Evolutionary conservation across 2,888 invertebrate species (phyloP), one percentile per base, ranked within the genome.

Genomic region (Chaitophorus viminalis): DNA sequence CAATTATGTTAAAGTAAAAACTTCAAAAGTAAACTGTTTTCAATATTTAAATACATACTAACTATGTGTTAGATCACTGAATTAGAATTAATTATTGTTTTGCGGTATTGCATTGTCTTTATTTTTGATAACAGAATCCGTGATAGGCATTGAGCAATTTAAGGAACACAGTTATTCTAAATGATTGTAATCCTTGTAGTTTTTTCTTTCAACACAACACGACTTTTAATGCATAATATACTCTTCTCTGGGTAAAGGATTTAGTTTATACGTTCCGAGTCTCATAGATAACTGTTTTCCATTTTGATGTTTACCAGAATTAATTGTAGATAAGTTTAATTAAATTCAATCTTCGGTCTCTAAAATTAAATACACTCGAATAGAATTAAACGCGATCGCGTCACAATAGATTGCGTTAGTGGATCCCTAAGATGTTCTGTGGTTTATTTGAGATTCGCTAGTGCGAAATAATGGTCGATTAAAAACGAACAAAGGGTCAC

Each of bases 381-480:
- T 70, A 77, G 52, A 70, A 85, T 70, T 85, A 77, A 85, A 85
- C 29, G 29, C 46, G 46, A 85, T 77, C 77, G 52, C 70, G 77
- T 70, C 77, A 85, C 68, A 77, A 77, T 77, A 36, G 85, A 78
- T 68, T 70, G 52, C 70, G 77, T 52, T 33, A 25, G 77, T 70
- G 52, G 78, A 5, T 78, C 14, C 33, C 70, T 78, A 78, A 78
- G 76, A 85, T 77, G 84, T 76, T 85, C n/a, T 68, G 77, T 29
- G 77, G 77, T 85, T 85, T 85, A 85, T 85, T 84, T 84, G 83
- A 31, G 39, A 84, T 31, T 85, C 52, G 52, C 33, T 29, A 78
- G 70, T 70, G 77, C 70, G 54, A 78, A 78, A 78, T 78, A 86
- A 86, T 78, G 86, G 78, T 86, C 70, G 70, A 86, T 86, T 86